Base-by-base conservation (phyloP, 1,140 invertebrate species). In the Radopholus similis region DNA sequence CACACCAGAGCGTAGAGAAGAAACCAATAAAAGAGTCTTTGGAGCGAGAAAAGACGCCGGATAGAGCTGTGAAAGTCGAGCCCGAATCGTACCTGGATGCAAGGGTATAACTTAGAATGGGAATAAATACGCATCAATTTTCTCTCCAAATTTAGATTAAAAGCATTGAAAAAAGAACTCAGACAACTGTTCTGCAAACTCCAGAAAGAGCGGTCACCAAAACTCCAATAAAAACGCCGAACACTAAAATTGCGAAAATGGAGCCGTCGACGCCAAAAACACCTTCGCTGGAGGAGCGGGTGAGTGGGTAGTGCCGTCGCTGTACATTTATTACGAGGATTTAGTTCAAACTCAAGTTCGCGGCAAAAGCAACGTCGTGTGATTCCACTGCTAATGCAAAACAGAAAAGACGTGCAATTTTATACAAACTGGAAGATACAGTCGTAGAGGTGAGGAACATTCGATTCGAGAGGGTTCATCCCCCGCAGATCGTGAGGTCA, bases 401-500 rank as follows among this genome's bases (percentile, higher is more conserved):
- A 34, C n/a, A 54, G 35, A 54, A 54, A 23, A 28, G 18, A 4
- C 51, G 51, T 15, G 51, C 18, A 21, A n/a, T 54, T 32, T 34
- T 54, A 32, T 32, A 54, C 35, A 28, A 34, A 18, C 51, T 54
- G 30, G 51, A 54, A 1, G 35, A 54, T 21, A 32, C 51, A 1
- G 35, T 54, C 35, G 30, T 54, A 21, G 51, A 54, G 18, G n/a
- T n/a, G n/a, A n/a, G n/a, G n/a, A n/a, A n/a, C n/a, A n/a, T n/a
- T n/a, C n/a, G n/a, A n/a, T n/a, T n/a, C n/a, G n/a, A n/a, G n/a
- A n/a, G n/a, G n/a, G n/a, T n/a, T n/a, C n/a, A n/a, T n/a, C n/a
- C n/a, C n/a, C n/a, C n/a, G n/a, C n/a, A n/a, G n/a, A 34, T 54
- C 15, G 35, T 54, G n/a, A 54, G 51, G 35, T 28, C 51, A 54